A percentile compares a stretch with the other conserved stretches of the same genome.
Evolutionary conservation across 2,888 invertebrate species (phyloP).

Genomic region (Philhelius pedissequus): DNA sequence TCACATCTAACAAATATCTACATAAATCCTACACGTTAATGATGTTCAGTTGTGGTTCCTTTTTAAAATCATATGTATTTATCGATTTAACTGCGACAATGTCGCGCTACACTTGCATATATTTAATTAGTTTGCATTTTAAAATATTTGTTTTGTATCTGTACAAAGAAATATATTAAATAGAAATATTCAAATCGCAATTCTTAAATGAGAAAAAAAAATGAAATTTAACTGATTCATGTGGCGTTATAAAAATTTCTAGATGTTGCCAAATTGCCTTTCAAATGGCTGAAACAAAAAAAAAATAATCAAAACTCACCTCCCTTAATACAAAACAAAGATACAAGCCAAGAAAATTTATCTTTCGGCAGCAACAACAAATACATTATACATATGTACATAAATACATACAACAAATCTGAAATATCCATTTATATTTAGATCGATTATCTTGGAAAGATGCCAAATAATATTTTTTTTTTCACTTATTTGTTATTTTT

Average conservation of each 20-base stretch:
- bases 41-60: no score
- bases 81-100: no score
- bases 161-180: no score
- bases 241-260: slow-evolving; percentile 39
- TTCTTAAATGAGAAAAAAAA: neutral
- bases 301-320: neutral
- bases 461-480: slow-evolving; percentile 28
- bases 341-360: neutral
- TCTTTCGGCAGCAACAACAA: neutral
- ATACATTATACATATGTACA: no score
- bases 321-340: neutral
- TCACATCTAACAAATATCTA: no score
- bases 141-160: no score
- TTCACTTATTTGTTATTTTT: neutral
- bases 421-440: slow-evolving; percentile 30
- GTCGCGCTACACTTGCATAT: no score
- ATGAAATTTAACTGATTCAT: slow-evolving; percentile 33
- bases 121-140: no score
- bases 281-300: neutral
- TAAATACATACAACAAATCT: slow-evolving; percentile 17
- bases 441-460: slow-evolving; percentile 25
- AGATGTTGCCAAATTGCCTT: slow-evolving; percentile 20
- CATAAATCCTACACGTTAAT: no score
- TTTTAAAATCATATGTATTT: no score
- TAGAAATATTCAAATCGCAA: no score